Conservation (phyloP, 1,140 invertebrate species). For the Drosophila busckii region DNA sequence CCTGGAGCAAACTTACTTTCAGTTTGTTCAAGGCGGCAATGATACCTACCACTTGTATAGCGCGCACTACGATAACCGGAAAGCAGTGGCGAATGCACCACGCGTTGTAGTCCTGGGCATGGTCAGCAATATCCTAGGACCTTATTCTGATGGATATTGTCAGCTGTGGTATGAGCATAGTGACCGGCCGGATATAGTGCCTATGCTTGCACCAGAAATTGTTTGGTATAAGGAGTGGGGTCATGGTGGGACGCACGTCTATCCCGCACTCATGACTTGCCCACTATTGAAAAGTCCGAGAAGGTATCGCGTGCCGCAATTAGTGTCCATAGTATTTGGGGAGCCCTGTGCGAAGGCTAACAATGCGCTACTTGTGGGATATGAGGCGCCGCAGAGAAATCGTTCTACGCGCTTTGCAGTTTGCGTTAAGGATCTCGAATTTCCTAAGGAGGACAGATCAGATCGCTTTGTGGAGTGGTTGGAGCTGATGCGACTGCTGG, state of each 20-base stretch:
- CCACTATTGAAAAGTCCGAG: constrained; percentile 81
- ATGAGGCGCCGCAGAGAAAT: constrained; percentile 78
- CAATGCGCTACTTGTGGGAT: constrained; percentile 89
- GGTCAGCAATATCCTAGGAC: constrained; percentile 88
- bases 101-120: constrained; percentile 90
- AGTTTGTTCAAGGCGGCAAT: background rate
- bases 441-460: constrained; percentile 90
- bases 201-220: constrained; percentile 89
- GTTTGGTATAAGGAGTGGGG: constrained; percentile 95
- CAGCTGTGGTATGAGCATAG: constrained; percentile 92
- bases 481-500: constrained; percentile 89
- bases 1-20: constrained; percentile 16
- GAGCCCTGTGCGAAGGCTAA: constrained; percentile 87
- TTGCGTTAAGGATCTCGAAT: constrained; percentile 94
- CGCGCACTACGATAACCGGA: constrained; percentile 90
- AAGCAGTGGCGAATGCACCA: constrained; percentile 84
- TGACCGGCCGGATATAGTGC: constrained; percentile 84
- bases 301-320: constrained; percentile 11
- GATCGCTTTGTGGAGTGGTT: constrained; percentile 95
- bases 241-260: constrained; percentile 89
- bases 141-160: constrained; percentile 80
- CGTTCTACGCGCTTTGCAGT: constrained; percentile 87
- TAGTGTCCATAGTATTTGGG: constrained; percentile 80
- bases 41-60: constrained; percentile 31
- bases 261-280: constrained; percentile 90